Base-by-base conservation (phyloP, 2,888 invertebrate genomes). In the Syritta pipiens region DNA sequence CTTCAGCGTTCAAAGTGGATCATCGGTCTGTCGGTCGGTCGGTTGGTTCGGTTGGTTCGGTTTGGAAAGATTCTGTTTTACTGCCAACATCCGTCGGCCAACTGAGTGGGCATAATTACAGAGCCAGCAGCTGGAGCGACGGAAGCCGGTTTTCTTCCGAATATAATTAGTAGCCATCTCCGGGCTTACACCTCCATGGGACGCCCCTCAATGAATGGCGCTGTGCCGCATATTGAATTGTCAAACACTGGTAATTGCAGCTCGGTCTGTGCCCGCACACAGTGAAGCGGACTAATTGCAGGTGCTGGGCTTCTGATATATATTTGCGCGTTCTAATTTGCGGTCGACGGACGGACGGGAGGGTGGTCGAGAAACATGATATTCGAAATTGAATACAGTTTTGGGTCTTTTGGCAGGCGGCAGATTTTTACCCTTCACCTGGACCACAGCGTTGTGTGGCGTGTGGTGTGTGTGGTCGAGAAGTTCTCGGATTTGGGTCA, bases 271-370 rank as follows among this genome's bases (percentile, higher is more conserved):
- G 37, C 19, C 14, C 48, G 37, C 24, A 40, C 53, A 37, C 46
- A 37, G 37, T 14, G 26, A 42, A 48, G 20, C 24, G 22, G 40
- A 55, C 40, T 75, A 75, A 67, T 75, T 67, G 30, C 60, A 24
- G 53, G 44, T 51, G 19, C 57, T 48, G 40, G n/a, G n/a, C n/a
- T 62, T 71, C 17, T 6, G 32, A 19, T 28, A 30, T 55, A n/a
- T 57, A 51, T 65, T 57, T 63, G n/a, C n/a, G 28, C 32, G 30
- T 51, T 60, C 62, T 53, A 55, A 71, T 62, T 72, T 72, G 62
- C 22, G 40, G 62, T 65, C n/a, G n/a, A n/a, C n/a, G n/a, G 3
- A 20, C 17, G 42, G 40, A 42, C 57, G 24, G 20, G 12, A 4
- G 9, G 32, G 57, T n/a, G n/a, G n/a, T 37, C 9, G 17, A 17